Base-by-base conservation (phyloP, 2,797 vertebrate genomes). In the Triplophysa yarkandensis region DNA sequence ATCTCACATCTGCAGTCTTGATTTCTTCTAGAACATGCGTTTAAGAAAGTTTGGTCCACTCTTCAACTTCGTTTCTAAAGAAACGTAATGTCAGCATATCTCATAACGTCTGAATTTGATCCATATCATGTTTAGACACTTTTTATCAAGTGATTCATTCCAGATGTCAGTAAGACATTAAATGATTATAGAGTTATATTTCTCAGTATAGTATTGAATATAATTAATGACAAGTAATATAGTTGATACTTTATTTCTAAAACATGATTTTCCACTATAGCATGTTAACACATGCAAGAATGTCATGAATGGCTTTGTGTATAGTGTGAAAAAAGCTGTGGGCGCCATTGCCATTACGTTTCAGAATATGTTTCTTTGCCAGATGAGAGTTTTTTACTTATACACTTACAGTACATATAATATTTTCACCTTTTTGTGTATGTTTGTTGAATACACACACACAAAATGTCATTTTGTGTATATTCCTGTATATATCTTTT, bases 401-500 rank as follows among this genome's bases (percentile, higher is more conserved):
- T 41, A 55, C 1, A 1, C 63, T 32, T 19, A 27, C 13, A 46
- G 62, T 14, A 7, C 1, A 9, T 52, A 13, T 1, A 25, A 14
- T 7, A 23, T 52, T 52, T 52, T 11, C 19, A 19, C 6, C 2
- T 21, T 0, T 21, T 19, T 21, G 0, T 2, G 9, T 23, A 23
- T 23, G 16, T 32, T 4, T 21, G 5, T 2, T 70, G 28, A 17
- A 17, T 70, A 14, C 17, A 13, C 14, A 10, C 1, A 30, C 14
- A 57, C 17, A 2, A 16, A 30, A n/a, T 57, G 16, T 57, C 25
- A 11, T 14, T 54, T 21, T 1, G 7, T 54, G 81, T 71, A 76
- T 84, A 77, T 77, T 84, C 60, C 30, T 27, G 14, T 54, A 30
- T 65, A 16, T 39, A 17, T 50, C 17, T 78, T 14, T 44, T 44